A percentile compares a stretch with the other conserved stretches of the same genome.
Conservation (phyloP, 2,113 vertebrate genomes). For the Sylvietta virens region DNA sequence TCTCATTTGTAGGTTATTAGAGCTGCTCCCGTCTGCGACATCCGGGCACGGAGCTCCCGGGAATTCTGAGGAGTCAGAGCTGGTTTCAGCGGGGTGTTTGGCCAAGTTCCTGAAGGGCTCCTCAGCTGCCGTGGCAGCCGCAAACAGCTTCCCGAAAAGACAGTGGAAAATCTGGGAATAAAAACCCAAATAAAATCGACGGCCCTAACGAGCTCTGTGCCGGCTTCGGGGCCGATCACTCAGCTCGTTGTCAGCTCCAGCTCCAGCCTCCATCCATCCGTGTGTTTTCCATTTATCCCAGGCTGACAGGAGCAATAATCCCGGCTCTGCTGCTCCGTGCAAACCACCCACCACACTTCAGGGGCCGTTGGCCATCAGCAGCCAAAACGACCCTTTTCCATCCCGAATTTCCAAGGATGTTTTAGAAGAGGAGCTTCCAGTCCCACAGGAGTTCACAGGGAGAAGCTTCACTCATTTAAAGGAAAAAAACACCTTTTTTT, state of each 20-base stretch:
- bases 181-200: not conserved
- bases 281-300: not conserved
- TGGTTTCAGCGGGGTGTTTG: not conserved
- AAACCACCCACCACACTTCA: not conserved
- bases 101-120: not conserved
- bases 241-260: not conserved
- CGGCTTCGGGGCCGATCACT: not conserved
- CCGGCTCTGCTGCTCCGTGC: not conserved
- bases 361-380: not conserved
- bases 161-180: conserved; percentile 1
- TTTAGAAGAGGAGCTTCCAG: not conserved
- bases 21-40: not conserved
- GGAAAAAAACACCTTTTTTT: accelerated
- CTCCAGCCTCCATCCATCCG: not conserved
- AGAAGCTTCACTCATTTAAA: not conserved
- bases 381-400: not conserved
- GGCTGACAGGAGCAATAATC: not conserved
- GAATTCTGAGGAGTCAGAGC: not conserved
- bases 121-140: not conserved
- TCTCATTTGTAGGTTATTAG: conserved; percentile 23
- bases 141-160: not conserved
- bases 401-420: not conserved
- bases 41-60: not conserved
- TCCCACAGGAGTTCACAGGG: not conserved
- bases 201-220: not conserved